A percentile compares a stretch with the other conserved stretches of the same genome.
Conservation (phyloP, 2,888 invertebrate genomes). For the Caenorhabditis sp. region DNA sequence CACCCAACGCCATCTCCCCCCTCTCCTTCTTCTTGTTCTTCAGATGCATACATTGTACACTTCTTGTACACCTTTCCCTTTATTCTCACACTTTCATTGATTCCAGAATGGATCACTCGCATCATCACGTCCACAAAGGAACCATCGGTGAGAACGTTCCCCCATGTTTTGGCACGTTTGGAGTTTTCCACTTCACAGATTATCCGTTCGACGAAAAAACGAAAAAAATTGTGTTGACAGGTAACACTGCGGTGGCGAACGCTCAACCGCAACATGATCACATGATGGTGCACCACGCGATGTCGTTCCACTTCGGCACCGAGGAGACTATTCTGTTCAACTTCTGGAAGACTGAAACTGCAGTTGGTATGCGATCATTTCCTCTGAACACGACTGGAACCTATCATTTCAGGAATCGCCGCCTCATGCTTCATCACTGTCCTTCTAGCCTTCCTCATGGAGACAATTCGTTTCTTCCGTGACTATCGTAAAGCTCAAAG, state of each 20-base stretch:
- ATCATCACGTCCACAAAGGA: conserved; percentile 41
- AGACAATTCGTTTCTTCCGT: conserved; percentile 72
- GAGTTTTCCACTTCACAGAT: not conserved
- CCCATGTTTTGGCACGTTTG: not conserved
- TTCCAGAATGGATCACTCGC: conserved; percentile 43
- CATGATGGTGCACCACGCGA: conserved; percentile 66
- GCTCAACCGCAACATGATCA: conserved; percentile 8
- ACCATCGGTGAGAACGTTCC: conserved; percentile 21
- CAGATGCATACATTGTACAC: conserved; percentile 25
- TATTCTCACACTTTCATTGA: not conserved
- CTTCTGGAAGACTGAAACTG: conserved; percentile 72
- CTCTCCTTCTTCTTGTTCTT: conserved; percentile 6
- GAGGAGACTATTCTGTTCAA: conserved; percentile 74
- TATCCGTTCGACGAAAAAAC: conserved; percentile 4
- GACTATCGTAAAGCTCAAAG: conserved; percentile 60
- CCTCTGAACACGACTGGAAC: too few species aligned
- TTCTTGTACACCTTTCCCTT: conserved; percentile 10
- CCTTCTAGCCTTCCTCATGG: conserved; percentile 69
- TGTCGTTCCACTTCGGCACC: conserved; percentile 67
- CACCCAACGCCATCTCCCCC: conserved; percentile 1
- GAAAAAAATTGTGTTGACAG: conserved; percentile 13
- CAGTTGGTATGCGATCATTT: conserved; percentile 58
- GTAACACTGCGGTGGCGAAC: conserved; percentile 47
- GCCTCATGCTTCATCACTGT: conserved; percentile 71
- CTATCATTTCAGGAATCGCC: conserved; percentile 67